Evolutionary conservation across 2,797 vertebrate genomes (phyloP), one percentile per base, ranked within the genome.

Genomic region (Takifugu ocellatus): DNA sequence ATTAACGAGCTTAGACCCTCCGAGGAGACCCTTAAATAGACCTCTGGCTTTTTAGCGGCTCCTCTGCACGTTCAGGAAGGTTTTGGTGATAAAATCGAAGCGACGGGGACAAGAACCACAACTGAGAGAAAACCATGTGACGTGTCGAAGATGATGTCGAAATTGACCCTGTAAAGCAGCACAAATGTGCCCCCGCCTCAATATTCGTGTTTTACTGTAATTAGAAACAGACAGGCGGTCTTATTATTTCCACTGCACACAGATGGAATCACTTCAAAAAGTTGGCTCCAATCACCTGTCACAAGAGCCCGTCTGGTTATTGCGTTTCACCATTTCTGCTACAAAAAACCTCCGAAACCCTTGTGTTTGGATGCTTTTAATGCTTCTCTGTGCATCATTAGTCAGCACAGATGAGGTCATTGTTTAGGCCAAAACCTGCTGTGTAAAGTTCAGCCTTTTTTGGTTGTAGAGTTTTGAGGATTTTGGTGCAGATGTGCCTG

Each of bases 1-100:
- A 86, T 89, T 88, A 87, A 70, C 7, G 4, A 66, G 63, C 44
- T 44, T 56, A 63, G 55, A 67, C 56, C 68, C 46, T 57, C 48
- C 11, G 33, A 33, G 33, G 33, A 33, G 33, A 33, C 33, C 33
- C 33, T 33, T 33, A 33, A 33, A 33, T 10, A 33, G 33, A 33
- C 6, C 33, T 9, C 8, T 33, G 31, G 31, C 31, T 5, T 33
- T 33, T 33, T 8, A 33, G 31, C 31, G 2, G 5, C 8, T 33
- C 31, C 31, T 5, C 31, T 7, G 2, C 31, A 9, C 6, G 31
- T 33, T 33, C 21, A 33, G 31, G 8, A 33, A 33, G 8, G 2
- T 5, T 33, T 33, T 33, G 31, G 31, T 10, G 31, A 33, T 33
- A 9, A 33, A 33, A 33, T 33, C 31, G 3, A 5, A 33, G 3